A percentile compares a stretch with the other conserved stretches of the same genome.
Evolutionary conservation across 2,113 vertebrate species (phyloP).

Genomic region (Cettia cetti): DNA sequence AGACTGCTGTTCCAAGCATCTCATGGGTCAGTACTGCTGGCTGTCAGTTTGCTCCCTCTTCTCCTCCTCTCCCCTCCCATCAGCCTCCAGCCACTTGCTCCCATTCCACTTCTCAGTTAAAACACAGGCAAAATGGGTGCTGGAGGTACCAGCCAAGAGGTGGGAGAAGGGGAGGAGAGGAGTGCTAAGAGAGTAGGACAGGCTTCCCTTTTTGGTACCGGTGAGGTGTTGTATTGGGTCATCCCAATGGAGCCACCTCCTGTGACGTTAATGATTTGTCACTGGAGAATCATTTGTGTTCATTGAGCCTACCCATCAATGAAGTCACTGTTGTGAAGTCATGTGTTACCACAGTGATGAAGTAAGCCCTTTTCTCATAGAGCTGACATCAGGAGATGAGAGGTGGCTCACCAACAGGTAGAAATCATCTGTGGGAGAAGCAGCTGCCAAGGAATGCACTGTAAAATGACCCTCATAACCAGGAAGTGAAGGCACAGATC

Average conservation of each 20-base stretch:
- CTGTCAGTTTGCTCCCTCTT: neutral
- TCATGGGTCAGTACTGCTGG: neutral
- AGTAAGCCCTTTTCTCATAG: neutral
- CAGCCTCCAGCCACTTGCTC: neutral
- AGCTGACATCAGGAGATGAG: neutral
- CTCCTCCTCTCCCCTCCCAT: neutral
- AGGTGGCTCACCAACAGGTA: accelerated
- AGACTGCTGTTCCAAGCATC: neutral
- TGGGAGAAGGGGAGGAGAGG: neutral
- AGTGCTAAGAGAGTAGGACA: accelerated
- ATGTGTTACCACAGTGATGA: neutral
- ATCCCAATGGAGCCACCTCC: neutral
- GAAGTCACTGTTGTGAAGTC: neutral
- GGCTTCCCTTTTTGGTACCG: neutral
- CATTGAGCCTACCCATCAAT: neutral
- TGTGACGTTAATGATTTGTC: neutral
- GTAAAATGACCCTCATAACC: neutral
- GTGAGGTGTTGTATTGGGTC: neutral
- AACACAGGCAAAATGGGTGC: accelerated
- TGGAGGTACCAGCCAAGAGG: neutral
- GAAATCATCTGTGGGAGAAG: neutral
- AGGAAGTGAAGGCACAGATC: neutral
- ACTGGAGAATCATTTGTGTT: neutral
- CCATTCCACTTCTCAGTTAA: neutral
- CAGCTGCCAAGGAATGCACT: neutral